Evolutionary conservation across 2,888 invertebrate species (phyloP).

Genomic region (Tanypteryx hageni): DNA sequence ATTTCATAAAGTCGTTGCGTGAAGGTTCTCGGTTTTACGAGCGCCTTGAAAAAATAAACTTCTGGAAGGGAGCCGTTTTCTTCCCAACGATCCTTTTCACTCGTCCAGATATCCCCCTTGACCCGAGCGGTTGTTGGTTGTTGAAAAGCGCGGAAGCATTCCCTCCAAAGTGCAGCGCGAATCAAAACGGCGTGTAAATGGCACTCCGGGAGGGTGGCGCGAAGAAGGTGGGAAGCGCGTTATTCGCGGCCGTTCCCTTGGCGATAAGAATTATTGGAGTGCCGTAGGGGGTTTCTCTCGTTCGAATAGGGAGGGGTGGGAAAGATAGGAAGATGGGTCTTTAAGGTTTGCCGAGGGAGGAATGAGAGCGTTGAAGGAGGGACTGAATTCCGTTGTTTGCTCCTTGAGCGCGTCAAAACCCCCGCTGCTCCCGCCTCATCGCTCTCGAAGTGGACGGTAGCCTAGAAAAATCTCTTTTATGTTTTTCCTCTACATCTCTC

Average conservation of each 20-base stretch:
- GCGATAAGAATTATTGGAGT: neutral
- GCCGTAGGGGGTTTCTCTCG: neutral
- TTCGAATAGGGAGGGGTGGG: neutral
- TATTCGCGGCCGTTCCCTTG: neutral
- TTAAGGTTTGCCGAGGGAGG: neutral
- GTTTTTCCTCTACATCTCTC: neutral
- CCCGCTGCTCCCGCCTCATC: conserved; percentile 11
- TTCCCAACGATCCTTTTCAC: neutral
- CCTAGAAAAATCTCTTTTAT: neutral
- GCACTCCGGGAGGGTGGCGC: neutral
- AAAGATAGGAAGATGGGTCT: neutral
- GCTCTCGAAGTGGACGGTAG: neutral
- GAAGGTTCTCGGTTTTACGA: neutral
- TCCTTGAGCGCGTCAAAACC: neutral
- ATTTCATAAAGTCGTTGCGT: too few species aligned
- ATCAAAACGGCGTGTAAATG: conserved; percentile 17
- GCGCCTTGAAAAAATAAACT: neutral
- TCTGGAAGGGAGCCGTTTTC: neutral
- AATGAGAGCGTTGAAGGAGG: neutral
- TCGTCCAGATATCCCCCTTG: neutral
- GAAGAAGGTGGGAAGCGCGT: neutral
- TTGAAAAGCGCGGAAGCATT: too few species aligned
- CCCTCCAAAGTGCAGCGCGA: neutral
- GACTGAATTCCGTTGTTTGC: neutral
- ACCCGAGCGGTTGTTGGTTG: neutral